Conservation (phyloP, 2,113 vertebrate genomes). For the Aegotheles bennettii region DNA sequence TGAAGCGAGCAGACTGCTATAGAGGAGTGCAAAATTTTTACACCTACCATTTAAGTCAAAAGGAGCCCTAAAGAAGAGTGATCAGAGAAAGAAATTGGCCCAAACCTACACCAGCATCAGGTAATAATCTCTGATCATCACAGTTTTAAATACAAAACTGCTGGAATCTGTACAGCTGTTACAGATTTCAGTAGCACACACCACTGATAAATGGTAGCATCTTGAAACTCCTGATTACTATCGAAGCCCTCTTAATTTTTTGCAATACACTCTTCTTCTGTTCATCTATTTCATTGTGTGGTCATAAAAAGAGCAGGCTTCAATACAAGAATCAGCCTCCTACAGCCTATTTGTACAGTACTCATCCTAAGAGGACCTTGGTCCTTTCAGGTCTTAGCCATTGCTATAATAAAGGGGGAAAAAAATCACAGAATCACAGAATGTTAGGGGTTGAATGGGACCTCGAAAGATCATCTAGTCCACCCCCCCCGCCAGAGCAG, state of each 20-base stretch:
- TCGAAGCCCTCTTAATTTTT: not conserved
- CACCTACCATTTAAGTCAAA: not conserved
- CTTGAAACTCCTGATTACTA: not conserved
- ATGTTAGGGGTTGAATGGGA: too few relatives aligned
- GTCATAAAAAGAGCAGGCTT: not conserved
- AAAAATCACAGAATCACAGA: too few relatives aligned
- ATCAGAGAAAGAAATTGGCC: not conserved
- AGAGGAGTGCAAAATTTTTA: not conserved
- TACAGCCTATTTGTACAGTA: not conserved
- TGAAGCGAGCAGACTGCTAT: not conserved
- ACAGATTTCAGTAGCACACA: not conserved
- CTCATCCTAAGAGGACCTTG: not conserved
- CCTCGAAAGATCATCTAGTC: too few relatives aligned
- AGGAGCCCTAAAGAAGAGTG: not conserved
- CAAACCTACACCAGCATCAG: not conserved
- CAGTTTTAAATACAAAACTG: not conserved
- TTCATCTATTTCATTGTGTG: not conserved
- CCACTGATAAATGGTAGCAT: not conserved
- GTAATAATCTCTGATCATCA: not conserved
- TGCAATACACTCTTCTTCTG: not conserved
- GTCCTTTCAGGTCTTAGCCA: not conserved
- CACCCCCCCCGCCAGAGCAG: too few relatives aligned
- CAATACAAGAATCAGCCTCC: accelerated
- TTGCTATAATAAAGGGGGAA: not conserved
- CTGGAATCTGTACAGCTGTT: not conserved